A percentile compares a stretch with the other conserved stretches of the same genome.
These are phyloP conservation scores for Falco cherrug DNA, from an alignment of 2,797 vertebrate genomes.

Conservation along the genomic window DNA sequence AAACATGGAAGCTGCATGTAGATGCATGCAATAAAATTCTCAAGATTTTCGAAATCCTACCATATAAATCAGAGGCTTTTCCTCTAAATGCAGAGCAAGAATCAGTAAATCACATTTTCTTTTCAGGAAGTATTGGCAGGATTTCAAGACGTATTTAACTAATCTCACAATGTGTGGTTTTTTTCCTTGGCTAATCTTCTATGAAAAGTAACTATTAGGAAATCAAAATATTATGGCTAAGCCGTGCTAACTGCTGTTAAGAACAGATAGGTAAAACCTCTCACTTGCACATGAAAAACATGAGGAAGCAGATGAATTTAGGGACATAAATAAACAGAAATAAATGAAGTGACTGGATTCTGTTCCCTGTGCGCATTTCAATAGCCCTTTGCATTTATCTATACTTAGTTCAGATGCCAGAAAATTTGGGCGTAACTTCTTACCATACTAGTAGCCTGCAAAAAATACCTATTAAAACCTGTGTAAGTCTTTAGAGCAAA, in stretches of 20 bases:
- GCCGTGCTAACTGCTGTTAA: background rate
- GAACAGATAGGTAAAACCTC: background rate
- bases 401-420: background rate
- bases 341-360: background rate
- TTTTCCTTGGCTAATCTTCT: background rate
- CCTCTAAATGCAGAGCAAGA: constrained; percentile 1
- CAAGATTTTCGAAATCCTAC: constrained; percentile 3
- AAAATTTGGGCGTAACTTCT: background rate
- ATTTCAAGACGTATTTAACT: constrained; percentile 35
- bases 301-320: background rate
- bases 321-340: background rate
- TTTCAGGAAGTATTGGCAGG: background rate
- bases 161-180: background rate
- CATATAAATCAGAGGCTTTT: constrained; percentile 29
- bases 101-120: constrained; percentile 14
- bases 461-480: background rate
- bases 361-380: background rate
- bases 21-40: background rate
- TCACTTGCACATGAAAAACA: background rate
- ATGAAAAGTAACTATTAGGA: constrained; percentile 14
- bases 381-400: background rate
- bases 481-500: background rate
- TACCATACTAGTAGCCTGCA: background rate
- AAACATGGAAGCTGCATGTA: background rate
- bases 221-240: constrained; percentile 45